Evolutionary conservation across 2,888 invertebrate species (phyloP).

Genomic region (Caenorhabditis sp.): DNA sequence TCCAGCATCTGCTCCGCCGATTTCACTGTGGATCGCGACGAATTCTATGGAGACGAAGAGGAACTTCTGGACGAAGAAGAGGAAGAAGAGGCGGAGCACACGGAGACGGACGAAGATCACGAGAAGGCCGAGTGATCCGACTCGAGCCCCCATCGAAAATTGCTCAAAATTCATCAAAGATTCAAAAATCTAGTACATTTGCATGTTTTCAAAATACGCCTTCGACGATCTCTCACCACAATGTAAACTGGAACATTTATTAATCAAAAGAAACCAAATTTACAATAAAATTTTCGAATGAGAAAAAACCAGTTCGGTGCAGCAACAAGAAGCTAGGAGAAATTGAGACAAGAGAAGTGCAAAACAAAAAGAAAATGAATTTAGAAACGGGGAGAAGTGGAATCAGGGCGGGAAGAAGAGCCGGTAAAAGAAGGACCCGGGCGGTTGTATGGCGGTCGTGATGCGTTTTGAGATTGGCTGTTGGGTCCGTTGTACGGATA

Average conservation of each 20-base stretch:
- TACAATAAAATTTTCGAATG: not conserved
- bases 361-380: not conserved
- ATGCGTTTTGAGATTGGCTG: not conserved
- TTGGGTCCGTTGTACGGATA: too few species aligned
- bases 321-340: not conserved
- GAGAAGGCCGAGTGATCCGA: slow-evolving; percentile 56
- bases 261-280: not conserved
- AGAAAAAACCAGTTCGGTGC: too few species aligned
- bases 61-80: slow-evolving; percentile 62
- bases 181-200: not conserved
- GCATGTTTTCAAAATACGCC: not conserved
- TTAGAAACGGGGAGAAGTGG: not conserved
- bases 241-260: not conserved
- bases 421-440: not conserved
- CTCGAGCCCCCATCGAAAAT: not conserved
- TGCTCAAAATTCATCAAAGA: slow-evolving; percentile 18
- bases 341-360: not conserved
- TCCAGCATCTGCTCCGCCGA: slow-evolving; percentile 91
- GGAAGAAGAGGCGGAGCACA: slow-evolving; percentile 35
- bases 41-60: slow-evolving; percentile 81
- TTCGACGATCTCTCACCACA: slow-evolving; percentile 17
- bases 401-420: not conserved
- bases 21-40: slow-evolving; percentile 85
- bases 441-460: not conserved
- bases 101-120: slow-evolving; percentile 57